Evolutionary conservation across 2,797 vertebrate species (phyloP).

Genomic region (Sebastes trivittatus): DNA sequence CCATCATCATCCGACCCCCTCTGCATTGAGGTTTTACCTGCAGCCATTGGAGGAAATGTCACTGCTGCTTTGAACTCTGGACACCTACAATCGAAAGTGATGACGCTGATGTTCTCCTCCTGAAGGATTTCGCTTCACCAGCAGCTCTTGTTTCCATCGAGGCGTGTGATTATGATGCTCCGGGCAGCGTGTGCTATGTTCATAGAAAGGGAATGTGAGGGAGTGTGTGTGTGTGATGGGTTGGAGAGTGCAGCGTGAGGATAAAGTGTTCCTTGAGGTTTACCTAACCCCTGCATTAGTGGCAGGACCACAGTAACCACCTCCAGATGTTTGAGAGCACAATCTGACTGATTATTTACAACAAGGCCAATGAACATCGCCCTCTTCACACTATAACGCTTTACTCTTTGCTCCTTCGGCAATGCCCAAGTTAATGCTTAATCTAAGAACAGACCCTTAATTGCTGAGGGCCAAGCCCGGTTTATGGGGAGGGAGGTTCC

Average conservation of each 20-base stretch:
- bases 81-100: background rate
- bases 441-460: constrained; percentile 57
- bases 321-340: constrained; percentile 75
- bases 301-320: constrained; percentile 61
- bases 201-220: constrained; percentile 12
- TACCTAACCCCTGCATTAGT: constrained; percentile 54
- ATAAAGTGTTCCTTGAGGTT: constrained; percentile 54
- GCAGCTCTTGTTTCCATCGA: background rate
- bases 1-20: background rate
- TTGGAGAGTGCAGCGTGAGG: constrained; percentile 20
- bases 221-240: constrained; percentile 34
- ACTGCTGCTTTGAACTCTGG: background rate
- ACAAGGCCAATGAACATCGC: constrained; percentile 40
- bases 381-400: constrained; percentile 32
- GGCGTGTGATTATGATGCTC: background rate
- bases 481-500: constrained; percentile 65
- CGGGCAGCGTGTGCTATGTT: background rate
- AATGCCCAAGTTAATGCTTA: constrained; percentile 78
- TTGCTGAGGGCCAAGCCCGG: constrained; percentile 53
- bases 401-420: constrained; percentile 62
- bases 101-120: background rate
- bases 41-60: background rate
- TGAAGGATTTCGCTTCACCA: background rate
- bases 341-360: constrained; percentile 55
- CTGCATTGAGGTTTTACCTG: background rate